Evolutionary conservation across 2,888 invertebrate species (phyloP).

Genomic region (Lasioglossum zephyrum): DNA sequence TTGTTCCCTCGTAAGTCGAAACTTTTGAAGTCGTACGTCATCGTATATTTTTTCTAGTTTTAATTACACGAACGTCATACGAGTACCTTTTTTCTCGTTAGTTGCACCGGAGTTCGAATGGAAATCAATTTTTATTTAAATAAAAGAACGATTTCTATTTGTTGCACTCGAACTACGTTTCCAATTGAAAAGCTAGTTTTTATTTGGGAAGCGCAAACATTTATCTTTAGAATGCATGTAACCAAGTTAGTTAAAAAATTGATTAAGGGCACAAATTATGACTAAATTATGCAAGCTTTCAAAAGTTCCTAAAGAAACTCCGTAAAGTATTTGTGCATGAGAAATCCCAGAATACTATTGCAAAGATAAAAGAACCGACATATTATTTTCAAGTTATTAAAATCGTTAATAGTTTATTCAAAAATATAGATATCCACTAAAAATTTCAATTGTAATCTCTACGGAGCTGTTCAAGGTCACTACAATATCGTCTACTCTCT

Average conservation of each 20-base stretch:
- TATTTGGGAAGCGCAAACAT: neutral
- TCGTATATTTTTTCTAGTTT: neutral
- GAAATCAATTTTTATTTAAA: neutral
- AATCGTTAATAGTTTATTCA: neutral
- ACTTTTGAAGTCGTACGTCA: neutral
- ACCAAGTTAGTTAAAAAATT: neutral
- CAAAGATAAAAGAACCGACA: neutral
- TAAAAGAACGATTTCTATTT: neutral
- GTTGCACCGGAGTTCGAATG: neutral
- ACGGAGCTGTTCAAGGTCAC: neutral
- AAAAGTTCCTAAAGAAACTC: neutral
- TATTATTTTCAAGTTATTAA: neutral
- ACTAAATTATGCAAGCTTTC: neutral
- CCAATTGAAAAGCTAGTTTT: neutral
- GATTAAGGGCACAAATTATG: neutral
- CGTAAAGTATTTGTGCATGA: no score
- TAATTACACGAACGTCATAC: neutral
- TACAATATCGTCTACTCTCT: neutral
- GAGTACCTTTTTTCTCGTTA: neutral
- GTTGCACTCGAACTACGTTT: neutral
- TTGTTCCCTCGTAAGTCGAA: neutral
- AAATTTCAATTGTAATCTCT: neutral
- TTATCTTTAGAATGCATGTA: neutral
- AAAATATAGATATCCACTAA: neutral
- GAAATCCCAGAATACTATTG: neutral